phyloP scores from a whole-genome alignment of 2,797 vertebrate species.

The Epinephelus awoara region DNA sequence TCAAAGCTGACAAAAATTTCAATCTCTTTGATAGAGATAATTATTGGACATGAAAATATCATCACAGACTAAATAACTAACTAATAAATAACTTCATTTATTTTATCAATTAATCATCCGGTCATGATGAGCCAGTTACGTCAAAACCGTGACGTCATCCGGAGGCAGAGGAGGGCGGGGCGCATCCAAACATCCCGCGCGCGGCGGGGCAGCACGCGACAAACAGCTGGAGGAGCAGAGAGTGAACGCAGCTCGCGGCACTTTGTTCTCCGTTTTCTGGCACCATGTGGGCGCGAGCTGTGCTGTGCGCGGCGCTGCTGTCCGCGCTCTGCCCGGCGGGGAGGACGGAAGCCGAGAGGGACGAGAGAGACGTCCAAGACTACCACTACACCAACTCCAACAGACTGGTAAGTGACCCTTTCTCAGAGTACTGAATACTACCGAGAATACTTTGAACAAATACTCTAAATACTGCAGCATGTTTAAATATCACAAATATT shows the following conservation, averaged over 20 bases:
- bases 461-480: too few species aligned
- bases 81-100: too few species aligned
- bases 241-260: background rate
- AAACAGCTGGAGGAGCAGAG: background rate
- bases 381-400: slow-evolving; percentile 69
- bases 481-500: too few species aligned
- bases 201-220: slow-evolving; percentile 22
- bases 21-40: too few species aligned
- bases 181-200: slow-evolving; percentile 43
- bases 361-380: slow-evolving; percentile 80
- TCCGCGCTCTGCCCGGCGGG: slow-evolving; percentile 68
- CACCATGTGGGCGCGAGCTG: slow-evolving; percentile 73
- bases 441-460: too few species aligned
- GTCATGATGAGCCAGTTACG: background rate
- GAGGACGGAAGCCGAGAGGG: slow-evolving; percentile 78
- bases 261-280: background rate
- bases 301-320: slow-evolving; percentile 79
- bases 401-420: slow-evolving; percentile 67
- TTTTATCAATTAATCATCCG: too few species aligned
- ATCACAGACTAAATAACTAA: too few species aligned
- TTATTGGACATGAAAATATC: too few species aligned
- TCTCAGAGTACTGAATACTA: too few species aligned
- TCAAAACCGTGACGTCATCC: slow-evolving; percentile 38
- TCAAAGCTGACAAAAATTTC: too few species aligned
- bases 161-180: slow-evolving; percentile 38